Base-by-base conservation (phyloP, 2,888 invertebrate species). In the Helobdella robusta region DNA sequence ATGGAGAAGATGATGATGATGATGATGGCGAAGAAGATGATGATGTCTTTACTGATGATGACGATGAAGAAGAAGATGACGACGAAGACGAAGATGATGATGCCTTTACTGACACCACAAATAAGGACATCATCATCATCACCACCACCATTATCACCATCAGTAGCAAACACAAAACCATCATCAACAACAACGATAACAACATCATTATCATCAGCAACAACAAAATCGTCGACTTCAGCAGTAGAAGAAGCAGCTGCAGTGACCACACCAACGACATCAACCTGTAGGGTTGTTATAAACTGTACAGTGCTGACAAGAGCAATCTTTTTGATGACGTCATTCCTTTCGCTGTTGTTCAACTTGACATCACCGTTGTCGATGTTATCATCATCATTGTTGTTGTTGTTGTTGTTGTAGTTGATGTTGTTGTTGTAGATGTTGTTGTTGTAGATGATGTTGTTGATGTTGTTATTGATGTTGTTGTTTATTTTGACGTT, bases 271-370 rank as follows among this genome's bases (percentile, higher is more conserved):
- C 20, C n/a, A n/a, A n/a, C n/a, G n/a, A n/a, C n/a, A 28, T 32
- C 74, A 86, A 87, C 86, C 82, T 95, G 94, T 66, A 98, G 80
- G 0, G 94, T 91, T 35, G 90, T 87, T 4, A 93, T 89, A 83
- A 98, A 99, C 81, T 99, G 98, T 76, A 99, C 93, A 34, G 97
- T 98, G 80, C 94, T 92, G 70, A 97, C 91, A 74, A 98, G 82
- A 15, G 89, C 90, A 71, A 97, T 79, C 23, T 73, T 68, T 6
- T 73, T 68, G n/a, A n/a, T n/a, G n/a, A n/a, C n/a, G n/a, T n/a
- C n/a, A n/a, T n/a, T n/a, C n/a, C n/a, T n/a, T n/a, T n/a, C n/a
- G n/a, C n/a, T n/a, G 52, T 52, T 5, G 52, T 28, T 30, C 5
- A 30, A 56, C 2, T 56, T n/a, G 56, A 30, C 32, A 23, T 50